A percentile compares a stretch with the other conserved stretches of the same genome.
phyloP scores from a whole-genome alignment of 1,140 invertebrate species.

The Zaprionus vittiger region DNA sequence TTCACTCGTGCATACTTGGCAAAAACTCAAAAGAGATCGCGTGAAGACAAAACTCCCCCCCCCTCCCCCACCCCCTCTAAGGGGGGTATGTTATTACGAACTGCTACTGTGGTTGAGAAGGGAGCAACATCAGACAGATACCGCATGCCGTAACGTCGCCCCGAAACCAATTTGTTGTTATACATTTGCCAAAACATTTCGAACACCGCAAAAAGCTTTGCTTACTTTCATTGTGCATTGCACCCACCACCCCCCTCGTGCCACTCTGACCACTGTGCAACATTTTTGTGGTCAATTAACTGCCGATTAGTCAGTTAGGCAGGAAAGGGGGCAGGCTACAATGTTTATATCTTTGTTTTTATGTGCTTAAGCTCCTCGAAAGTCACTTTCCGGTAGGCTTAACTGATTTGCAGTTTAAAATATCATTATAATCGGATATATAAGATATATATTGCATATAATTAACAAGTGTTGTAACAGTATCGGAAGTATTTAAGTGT shows the following conservation, averaged over 20 bases:
- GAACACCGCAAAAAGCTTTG: conserved; percentile 23
- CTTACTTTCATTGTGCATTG: conserved; percentile 62
- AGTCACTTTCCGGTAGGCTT: conserved; percentile 2
- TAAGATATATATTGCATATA: not conserved
- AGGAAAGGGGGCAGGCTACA: conserved; percentile 1
- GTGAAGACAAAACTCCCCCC: conserved; percentile 5
- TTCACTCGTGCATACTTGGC: conserved; percentile 69
- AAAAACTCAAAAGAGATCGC: conserved; percentile 26
- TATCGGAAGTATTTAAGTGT: not conserved
- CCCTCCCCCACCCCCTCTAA: not conserved
- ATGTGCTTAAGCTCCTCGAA: conserved; percentile 2
- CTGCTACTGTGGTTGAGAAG: conserved; percentile 1
- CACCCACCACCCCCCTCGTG: not conserved
- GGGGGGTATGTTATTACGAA: not conserved
- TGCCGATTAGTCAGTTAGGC: conserved; percentile 40
- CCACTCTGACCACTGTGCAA: conserved; percentile 21
- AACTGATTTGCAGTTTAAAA: not conserved
- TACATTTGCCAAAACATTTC: conserved; percentile 68
- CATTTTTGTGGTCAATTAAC: conserved; percentile 79
- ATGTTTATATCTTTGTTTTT: conserved; percentile 14
- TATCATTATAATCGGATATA: not conserved
- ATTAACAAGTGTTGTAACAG: not conserved
- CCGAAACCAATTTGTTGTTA: conserved; percentile 75
- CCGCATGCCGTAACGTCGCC: conserved; percentile 62
- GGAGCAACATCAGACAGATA: conserved; percentile 14